Base-by-base conservation (phyloP, 2,797 vertebrate species). In the Echiichthys vipera region DNA sequence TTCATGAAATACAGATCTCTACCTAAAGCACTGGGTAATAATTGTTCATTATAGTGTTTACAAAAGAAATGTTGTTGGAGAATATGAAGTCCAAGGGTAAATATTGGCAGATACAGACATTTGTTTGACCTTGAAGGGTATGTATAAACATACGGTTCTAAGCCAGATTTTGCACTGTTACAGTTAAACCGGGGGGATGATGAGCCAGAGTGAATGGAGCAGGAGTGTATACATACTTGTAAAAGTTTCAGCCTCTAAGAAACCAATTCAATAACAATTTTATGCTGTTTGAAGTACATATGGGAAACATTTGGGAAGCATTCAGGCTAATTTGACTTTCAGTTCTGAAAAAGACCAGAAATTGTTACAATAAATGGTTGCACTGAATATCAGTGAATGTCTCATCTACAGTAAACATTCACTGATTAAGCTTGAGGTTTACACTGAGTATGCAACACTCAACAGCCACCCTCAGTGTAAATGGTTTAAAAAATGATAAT, bases 41-140 rank as follows among this genome's bases (percentile, higher is more conserved):
- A 54, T 32, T 45, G 63, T 37, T 70, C n/a, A 74, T 59, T 65
- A 66, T 54, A 43, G 39, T 62, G 40, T 66, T 66, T 67, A 32
- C 17, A 3, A 3, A 51, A 22, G 3, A 42, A 54, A 39, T 10
- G 0, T 29, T 55, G 20, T 14, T 37, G 40, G 14, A 40, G 5
- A 63, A 32, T 22, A 29, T 43, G 7, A 36, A 49, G 13, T 59
- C 27, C 17, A 67, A 61, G 27, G 42, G 0, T 20, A 54, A 46
- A 47, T 7, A 55, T 17, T 12, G 27, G 14, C 50, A 36, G 57
- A 42, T 24, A 14, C 5, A 22, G 30, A 47, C 27, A 3, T 14
- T 66, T 3, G 32, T 62, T 50, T 64, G 25, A 57, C 58, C 32
- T 40, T 59, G 45, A 50, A 46, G 15, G 3, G 8, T 15, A 3